Evolutionary conservation across 2,113 vertebrate species (phyloP).

Genomic region (Uria lomvia): DNA sequence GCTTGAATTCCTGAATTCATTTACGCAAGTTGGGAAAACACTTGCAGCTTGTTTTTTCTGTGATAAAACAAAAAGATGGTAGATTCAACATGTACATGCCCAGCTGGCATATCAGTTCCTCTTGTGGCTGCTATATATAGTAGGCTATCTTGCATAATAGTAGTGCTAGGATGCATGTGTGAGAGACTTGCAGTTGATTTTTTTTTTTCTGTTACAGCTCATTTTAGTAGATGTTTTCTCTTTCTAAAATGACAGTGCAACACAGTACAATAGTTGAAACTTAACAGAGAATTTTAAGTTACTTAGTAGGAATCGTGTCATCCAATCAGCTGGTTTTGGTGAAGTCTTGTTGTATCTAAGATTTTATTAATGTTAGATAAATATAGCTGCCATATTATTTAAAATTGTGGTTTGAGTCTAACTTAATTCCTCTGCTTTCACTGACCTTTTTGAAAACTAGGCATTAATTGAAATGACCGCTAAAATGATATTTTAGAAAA

Average conservation of each 20-base stretch:
- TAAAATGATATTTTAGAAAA: not conserved
- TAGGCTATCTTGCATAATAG: constrained; percentile 35
- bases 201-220: constrained; percentile 75
- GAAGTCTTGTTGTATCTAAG: not conserved
- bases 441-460: not conserved
- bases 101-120: not conserved
- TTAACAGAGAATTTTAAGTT: not conserved
- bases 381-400: not conserved
- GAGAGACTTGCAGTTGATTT: constrained; percentile 52
- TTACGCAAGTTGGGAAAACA: not conserved
- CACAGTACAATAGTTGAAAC: not conserved
- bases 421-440: not conserved
- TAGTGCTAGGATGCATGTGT: constrained; percentile 6
- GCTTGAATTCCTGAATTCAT: not conserved
- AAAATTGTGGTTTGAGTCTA: not conserved
- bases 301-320: not conserved
- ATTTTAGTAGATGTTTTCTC: constrained; percentile 69
- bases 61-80: not conserved
- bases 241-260: constrained; percentile 26
- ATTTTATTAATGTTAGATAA: not conserved
- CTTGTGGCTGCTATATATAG: constrained; percentile 51
- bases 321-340: not conserved
- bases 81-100: not conserved
- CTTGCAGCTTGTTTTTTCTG: not conserved
- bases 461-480: not conserved